A percentile compares a stretch with the other conserved stretches of the same genome.
Conservation (phyloP, 2,888 invertebrate species). For the Tipula confusa region DNA sequence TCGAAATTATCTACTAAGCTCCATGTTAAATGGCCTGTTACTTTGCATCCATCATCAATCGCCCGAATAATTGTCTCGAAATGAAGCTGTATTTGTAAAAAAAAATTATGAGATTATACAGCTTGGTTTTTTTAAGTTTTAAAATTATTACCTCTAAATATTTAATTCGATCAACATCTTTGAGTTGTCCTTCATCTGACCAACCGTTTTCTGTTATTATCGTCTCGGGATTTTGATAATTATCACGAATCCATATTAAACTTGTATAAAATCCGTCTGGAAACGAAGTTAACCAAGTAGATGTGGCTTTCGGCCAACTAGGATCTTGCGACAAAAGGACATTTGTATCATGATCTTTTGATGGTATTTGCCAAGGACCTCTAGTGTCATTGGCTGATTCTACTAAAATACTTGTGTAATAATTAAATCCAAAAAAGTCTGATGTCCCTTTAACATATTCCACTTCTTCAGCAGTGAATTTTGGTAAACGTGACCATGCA, state of each 20-base stretch:
- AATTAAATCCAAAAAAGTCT: slow-evolving; percentile 44
- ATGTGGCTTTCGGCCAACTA: background rate
- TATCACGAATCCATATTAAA: background rate
- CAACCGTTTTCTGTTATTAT: slow-evolving; percentile 25
- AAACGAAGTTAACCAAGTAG: background rate
- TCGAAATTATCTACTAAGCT: slow-evolving; percentile 27
- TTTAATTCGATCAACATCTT: background rate
- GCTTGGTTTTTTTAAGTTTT: too few relatives aligned
- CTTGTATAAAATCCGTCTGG: background rate
- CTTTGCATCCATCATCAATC: background rate
- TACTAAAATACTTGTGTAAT: slow-evolving; percentile 41
- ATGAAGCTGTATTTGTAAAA: background rate
- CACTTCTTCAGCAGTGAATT: background rate
- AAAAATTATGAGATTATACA: background rate
- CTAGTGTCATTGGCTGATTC: background rate
- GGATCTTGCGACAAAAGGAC: background rate
- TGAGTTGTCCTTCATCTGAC: background rate
- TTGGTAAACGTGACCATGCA: slow-evolving; percentile 41
- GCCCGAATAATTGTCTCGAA: background rate
- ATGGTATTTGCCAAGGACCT: background rate
- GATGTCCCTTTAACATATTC: slow-evolving; percentile 37
- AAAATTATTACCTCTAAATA: background rate
- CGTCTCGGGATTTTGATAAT: background rate
- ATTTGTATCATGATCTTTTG: background rate
- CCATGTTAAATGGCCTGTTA: background rate